Conservation (phyloP, 2,888 invertebrate species). For the Frankliniella fusca region DNA sequence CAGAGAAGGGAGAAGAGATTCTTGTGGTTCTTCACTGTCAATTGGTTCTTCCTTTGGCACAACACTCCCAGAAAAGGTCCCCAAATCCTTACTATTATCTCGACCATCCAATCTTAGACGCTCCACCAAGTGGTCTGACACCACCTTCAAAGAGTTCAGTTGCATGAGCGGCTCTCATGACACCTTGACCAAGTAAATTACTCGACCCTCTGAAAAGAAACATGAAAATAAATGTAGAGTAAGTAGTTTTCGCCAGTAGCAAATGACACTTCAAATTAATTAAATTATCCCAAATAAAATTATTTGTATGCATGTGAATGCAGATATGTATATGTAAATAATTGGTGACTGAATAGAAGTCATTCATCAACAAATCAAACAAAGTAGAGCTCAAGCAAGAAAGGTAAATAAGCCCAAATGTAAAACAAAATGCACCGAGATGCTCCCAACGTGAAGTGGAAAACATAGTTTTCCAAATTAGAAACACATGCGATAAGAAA, state of each 20-base stretch:
- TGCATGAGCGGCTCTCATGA: constrained; percentile 16
- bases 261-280: not conserved
- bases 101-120: constrained; percentile 39
- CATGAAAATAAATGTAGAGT: not conserved
- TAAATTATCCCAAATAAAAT: too few relatives aligned
- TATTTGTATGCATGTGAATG: not conserved
- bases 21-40: not conserved
- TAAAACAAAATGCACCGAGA: too few relatives aligned
- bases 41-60: not conserved
- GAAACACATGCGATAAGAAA: not conserved
- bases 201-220: not conserved
- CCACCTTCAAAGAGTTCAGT: constrained; percentile 40
- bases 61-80: not conserved
- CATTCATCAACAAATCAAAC: not conserved
- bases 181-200: not conserved
- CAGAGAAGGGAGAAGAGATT: not conserved
- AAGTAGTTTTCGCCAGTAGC: not conserved
- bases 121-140: constrained; percentile 40
- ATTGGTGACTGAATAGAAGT: not conserved
- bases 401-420: too few relatives aligned
- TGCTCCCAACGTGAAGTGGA: too few relatives aligned
- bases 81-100: constrained; percentile 21
- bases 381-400: not conserved
- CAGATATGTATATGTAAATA: not conserved
- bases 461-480: not conserved